These are phyloP conservation scores for Oreochromis niloticus DNA, from an alignment of 2,113 vertebrate genomes.

Conservation along the genomic window DNA sequence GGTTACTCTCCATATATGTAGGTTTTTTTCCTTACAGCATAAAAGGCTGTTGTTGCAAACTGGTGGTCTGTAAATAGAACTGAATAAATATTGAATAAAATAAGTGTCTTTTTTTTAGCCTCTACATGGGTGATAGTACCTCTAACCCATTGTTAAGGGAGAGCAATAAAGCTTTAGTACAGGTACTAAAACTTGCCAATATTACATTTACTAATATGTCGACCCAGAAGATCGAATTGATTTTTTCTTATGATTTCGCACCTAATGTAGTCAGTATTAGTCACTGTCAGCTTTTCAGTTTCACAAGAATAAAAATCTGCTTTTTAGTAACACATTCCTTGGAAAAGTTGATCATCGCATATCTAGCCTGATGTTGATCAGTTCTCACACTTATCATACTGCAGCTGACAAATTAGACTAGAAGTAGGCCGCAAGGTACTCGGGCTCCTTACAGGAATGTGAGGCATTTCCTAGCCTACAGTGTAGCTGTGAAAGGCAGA, in stretches of 20 bases:
- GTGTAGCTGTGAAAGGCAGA: not conserved
- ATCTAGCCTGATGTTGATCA: not conserved
- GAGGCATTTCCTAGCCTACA: not conserved
- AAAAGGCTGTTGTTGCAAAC: not conserved
- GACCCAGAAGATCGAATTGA: not conserved
- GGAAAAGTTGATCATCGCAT: not conserved
- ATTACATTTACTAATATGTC: not conserved
- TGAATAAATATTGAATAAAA: not conserved
- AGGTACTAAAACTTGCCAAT: not conserved
- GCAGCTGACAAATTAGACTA: not conserved
- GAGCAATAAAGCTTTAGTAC: not conserved
- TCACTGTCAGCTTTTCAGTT: not conserved
- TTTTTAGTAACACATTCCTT: not conserved
- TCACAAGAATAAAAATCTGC: not conserved
- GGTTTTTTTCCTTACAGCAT: not conserved
- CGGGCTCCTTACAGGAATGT: not conserved
- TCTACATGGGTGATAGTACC: accelerated
- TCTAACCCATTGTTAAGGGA: not conserved
- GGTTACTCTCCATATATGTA: not conserved
- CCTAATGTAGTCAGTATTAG: not conserved
- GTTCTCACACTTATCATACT: not conserved
- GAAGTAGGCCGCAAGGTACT: not conserved
- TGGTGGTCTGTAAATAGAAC: not conserved
- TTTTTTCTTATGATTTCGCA: not conserved
- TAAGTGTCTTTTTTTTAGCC: not conserved